Evolutionary conservation across 2,113 vertebrate genomes (phyloP).

Genomic region (Balaeniceps rex): DNA sequence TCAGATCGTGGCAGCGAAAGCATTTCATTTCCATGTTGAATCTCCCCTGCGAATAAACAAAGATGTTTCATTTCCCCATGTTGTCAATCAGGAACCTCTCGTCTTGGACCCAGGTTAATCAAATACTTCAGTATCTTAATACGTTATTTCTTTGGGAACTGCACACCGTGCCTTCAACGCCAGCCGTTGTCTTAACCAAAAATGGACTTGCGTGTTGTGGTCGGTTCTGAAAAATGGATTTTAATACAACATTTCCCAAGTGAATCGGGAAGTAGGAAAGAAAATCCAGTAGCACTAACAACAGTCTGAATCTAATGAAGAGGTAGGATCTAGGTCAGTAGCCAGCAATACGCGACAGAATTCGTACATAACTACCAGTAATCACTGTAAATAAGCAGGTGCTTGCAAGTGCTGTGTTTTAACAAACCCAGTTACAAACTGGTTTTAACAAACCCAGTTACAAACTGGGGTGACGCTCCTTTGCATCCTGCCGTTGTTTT

Average conservation of each 20-base stretch:
- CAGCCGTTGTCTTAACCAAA: background rate
- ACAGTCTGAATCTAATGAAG: background rate
- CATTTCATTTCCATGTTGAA: background rate
- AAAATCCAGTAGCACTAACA: background rate
- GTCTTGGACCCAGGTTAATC: background rate
- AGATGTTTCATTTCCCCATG: background rate
- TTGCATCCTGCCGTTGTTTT: background rate
- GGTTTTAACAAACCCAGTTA: background rate
- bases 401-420: background rate
- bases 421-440: background rate
- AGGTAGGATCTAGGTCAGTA: background rate
- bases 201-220: background rate
- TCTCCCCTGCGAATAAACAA: conserved; percentile 11
- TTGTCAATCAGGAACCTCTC: background rate
- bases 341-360: background rate
- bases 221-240: background rate
- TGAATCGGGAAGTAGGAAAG: background rate
- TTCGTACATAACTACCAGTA: background rate
- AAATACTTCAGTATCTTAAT: background rate
- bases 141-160: background rate
- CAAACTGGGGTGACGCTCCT: background rate
- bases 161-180: background rate
- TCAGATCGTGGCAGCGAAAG: background rate
- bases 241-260: background rate
- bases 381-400: background rate